Evolutionary conservation across 2,113 vertebrate species (phyloP), one percentile per base, ranked within the genome.

Genomic region (Verasper variegatus): DNA sequence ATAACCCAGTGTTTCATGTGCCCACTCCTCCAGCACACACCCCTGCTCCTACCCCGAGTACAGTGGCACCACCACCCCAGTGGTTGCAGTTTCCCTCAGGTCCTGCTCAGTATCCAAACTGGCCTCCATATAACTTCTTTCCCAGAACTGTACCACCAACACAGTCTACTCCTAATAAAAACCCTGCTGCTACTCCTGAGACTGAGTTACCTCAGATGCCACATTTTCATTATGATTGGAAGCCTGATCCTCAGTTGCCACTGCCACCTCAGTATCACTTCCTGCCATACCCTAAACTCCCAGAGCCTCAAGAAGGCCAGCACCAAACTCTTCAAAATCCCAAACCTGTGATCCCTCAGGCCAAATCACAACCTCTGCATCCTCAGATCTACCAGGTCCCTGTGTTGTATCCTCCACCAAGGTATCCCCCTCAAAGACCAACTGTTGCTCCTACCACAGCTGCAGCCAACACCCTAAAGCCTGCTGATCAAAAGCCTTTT

Each of bases 311-410:
- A n/a, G 18, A 10, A n/a, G 51, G 20, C 20, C 51, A 5, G 45
- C 14, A 15, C 5, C 45, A 49, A 21, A 15, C 51, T 45, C 1
- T 18, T 3, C 21, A 52, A 12, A 21, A 64, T 66, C 59, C 47
- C 17, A 68, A 62, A 35, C 35, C 51, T 58, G 58, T 40, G 27
- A 26, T 31, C 37, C 59, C 71, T 14, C 21, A 27, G 7, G 42
- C 23, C 3, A 68, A 61, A 59, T 42, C 65, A 45, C 42, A 77
- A 42, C 45, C 51, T 13, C 3, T 24, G 15, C 18, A 75, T 45
- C 65, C 52, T 31, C 72, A 68, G 59, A 61, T n/a, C 7, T 75
- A 61, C 64, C 64, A 68, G 4, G 57, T 81, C 9, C 81, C 72
- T 18, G 13, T 74, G 56, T 31, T 83, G 21, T 62, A 80, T 71